Base-by-base conservation (phyloP, 2,113 vertebrate species). In the Mohoua ochrocephala region DNA sequence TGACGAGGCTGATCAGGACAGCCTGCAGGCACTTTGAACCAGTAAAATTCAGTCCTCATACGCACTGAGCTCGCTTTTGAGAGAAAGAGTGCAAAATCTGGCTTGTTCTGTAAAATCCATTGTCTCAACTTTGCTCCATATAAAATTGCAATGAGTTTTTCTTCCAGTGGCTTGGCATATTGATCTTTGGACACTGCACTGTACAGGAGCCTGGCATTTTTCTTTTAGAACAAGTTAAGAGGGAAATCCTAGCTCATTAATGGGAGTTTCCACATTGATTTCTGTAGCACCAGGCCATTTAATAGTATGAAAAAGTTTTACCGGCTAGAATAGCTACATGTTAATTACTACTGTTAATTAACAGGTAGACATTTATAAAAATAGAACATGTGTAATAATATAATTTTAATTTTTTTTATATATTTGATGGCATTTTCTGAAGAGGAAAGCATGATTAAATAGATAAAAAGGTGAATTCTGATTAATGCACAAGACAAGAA, bases 401-500 rank as follows among this genome's bases (percentile, higher is more conserved):
- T 47, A 63, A 87, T 84, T 94, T 42, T 56, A 5, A 4, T 5
- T 20, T 44, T 69, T 74, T 83, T 94, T 86, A 69, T 24, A n/a
- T 88, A 93, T 86, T 50, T 41, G 30, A 78, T 94, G 71, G 37
- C 80, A 91, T 98, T 96, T 97, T 95, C 70, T 95, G 96, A 97
- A 97, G 89, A 96, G 60, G 69, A 96, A 97, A 93, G 76, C 65
- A 84, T 88, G 53, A 97, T 91, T 96, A 95, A 93, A 80, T 69
- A 96, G 91, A 95, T 71, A 27, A 97, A 96, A 97, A 85, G 71
- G 19, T 95, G 85, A 96, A 94, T 96, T 94, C 87, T 76, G 87
- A 35, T 87, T 83, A 76, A 60, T 53, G 71, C 67, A 68, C 65
- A 91, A 78, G 57, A 63, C 27, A 84, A 91, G 77, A 75, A 74